A percentile compares a stretch with the other conserved stretches of the same genome.
Conservation (phyloP, 2,888 invertebrate genomes). For the Pammene fasciana region DNA sequence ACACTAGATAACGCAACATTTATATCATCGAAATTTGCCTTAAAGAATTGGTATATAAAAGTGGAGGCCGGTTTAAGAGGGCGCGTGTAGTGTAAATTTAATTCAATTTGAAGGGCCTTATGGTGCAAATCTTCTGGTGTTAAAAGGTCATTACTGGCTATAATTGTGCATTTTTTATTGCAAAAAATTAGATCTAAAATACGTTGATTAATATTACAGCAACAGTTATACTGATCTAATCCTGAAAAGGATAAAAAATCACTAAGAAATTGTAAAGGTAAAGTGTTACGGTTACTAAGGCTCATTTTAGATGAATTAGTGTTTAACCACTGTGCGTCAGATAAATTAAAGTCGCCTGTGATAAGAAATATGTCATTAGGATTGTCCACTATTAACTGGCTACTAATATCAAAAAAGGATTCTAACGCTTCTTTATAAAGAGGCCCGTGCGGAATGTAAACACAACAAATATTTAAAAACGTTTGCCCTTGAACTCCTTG, state of each 20-base stretch:
- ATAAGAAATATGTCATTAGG: background rate
- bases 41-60: background rate
- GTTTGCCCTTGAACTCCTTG: too few relatives aligned
- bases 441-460: slow-evolving; percentile 3
- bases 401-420: background rate
- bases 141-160: background rate
- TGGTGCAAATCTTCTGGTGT: slow-evolving; percentile 6
- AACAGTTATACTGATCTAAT: background rate
- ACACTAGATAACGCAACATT: background rate
- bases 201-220: background rate
- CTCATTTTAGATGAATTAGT: too few relatives aligned
- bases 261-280: background rate
- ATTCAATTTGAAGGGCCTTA: background rate
- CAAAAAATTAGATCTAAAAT: background rate
- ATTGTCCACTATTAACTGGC: background rate
- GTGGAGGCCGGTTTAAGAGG: background rate
- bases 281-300: background rate
- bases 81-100: background rate
- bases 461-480: background rate
- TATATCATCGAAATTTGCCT: background rate
- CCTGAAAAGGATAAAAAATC: background rate
- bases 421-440: background rate
- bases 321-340: background rate
- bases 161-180: background rate
- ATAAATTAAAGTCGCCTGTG: background rate